These are phyloP conservation scores for Serinus canaria DNA, from an alignment of 2,113 vertebrate species.

Conservation along the genomic window DNA sequence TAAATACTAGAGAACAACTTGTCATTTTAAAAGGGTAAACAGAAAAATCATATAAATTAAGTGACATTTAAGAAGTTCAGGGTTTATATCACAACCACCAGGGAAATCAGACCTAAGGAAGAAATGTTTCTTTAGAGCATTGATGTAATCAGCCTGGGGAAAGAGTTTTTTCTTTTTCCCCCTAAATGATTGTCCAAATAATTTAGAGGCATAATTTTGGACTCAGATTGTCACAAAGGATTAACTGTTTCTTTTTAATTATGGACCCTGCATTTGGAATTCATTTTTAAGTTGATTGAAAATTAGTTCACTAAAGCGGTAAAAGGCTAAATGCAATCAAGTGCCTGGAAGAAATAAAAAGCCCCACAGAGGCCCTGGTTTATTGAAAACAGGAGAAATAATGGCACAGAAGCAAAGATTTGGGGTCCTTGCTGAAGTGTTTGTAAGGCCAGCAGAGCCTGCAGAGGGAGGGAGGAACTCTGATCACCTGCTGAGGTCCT, in stretches of 20 bases:
- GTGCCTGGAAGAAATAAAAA: slow-evolving; percentile 17
- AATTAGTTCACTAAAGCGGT: slow-evolving; percentile 43
- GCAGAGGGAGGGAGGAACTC: not conserved
- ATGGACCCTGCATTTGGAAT: not conserved
- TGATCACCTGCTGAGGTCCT: not conserved
- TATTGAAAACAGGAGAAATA: not conserved
- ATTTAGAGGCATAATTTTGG: slow-evolving; percentile 36
- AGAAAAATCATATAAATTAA: slow-evolving; percentile 72
- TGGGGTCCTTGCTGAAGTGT: not conserved
- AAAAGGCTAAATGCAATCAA: slow-evolving; percentile 35
- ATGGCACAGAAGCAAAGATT: not conserved
- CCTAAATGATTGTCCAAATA: slow-evolving; percentile 36
- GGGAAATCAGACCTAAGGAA: slow-evolving; percentile 66
- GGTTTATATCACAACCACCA: slow-evolving; percentile 57
- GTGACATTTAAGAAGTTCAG: slow-evolving; percentile 71
- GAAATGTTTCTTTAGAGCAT: slow-evolving; percentile 54
- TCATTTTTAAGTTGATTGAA: slow-evolving; percentile 45
- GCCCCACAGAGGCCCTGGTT: not conserved
- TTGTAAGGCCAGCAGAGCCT: not conserved
- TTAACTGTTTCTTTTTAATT: slow-evolving; percentile 51
- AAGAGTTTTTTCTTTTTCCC: not conserved
- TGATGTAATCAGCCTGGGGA: slow-evolving; percentile 34
- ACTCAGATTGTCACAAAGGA: slow-evolving; percentile 42
- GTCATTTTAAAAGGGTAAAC: slow-evolving; percentile 75
- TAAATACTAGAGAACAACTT: slow-evolving; percentile 68